Conservation (phyloP, 2,797 vertebrate species). For the Cirrhinus mrigala region DNA sequence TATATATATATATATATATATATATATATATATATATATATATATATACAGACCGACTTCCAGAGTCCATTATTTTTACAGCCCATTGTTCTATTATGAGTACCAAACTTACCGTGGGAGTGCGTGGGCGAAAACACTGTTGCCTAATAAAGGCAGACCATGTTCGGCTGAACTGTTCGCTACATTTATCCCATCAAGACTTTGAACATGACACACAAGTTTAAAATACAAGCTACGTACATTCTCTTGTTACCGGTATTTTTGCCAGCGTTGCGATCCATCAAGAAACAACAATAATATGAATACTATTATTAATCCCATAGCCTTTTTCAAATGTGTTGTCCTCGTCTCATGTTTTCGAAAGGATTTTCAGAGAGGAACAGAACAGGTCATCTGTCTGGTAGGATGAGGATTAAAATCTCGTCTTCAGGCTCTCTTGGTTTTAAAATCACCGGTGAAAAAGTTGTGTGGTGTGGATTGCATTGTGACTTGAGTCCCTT, state of each 20-base stretch:
- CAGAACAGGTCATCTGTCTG: constrained; percentile 18
- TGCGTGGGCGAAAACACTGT: constrained; percentile 85
- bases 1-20: too few relatives aligned
- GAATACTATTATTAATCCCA: constrained; percentile 20
- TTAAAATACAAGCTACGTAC: background rate
- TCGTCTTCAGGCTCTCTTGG: constrained; percentile 68
- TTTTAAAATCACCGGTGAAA: constrained; percentile 72
- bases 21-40: background rate
- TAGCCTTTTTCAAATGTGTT: background rate
- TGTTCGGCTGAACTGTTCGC: constrained; percentile 76
- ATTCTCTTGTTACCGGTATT: background rate
- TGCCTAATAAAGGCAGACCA: constrained; percentile 76
- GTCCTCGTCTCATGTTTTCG: constrained; percentile 15
- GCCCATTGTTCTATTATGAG: constrained; percentile 76
- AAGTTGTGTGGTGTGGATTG: constrained; percentile 82
- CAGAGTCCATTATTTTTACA: constrained; percentile 61
- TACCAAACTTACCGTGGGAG: constrained; percentile 86
- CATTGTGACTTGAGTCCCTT: constrained; percentile 83
- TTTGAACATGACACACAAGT: constrained; percentile 58
- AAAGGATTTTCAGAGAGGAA: constrained; percentile 2
- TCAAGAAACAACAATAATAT: background rate
- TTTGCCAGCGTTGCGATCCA: constrained; percentile 8
- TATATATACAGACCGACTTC: background rate
- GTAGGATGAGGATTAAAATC: constrained; percentile 60
- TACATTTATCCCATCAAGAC: constrained; percentile 70